These are phyloP conservation scores for Phortica variegata DNA, from an alignment of 1,140 invertebrate species.

Conservation along the genomic window DNA sequence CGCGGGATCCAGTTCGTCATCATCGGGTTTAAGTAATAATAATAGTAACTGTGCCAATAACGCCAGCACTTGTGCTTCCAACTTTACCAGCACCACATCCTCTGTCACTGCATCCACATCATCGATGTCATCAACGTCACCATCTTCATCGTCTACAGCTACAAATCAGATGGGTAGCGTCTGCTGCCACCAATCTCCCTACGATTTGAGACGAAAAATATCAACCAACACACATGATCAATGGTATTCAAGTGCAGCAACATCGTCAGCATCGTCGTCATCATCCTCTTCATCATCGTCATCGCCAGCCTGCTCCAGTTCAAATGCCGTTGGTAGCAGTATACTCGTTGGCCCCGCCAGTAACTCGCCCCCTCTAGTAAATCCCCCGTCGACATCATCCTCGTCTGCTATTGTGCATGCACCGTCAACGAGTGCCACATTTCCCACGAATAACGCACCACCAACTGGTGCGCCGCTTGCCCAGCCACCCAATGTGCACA, in stretches of 20 bases:
- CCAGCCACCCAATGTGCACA: constrained; percentile 55
- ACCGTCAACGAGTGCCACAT: constrained; percentile 49
- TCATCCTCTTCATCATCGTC: not conserved
- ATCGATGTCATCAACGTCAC: constrained; percentile 17
- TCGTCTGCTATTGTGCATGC: constrained; percentile 56
- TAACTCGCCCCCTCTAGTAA: constrained; percentile 38
- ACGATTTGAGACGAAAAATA: constrained; percentile 81
- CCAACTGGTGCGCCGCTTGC: constrained; percentile 50
- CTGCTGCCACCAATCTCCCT: constrained; percentile 76
- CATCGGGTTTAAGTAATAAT: constrained; percentile 20
- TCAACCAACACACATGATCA: constrained; percentile 68
- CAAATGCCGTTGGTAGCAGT: constrained; percentile 8
- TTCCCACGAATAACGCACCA: constrained; percentile 50
- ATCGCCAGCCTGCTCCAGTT: constrained; percentile 7
- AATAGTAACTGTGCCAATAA: constrained; percentile 10
- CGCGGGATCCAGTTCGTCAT: constrained; percentile 6
- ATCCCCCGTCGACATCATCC: constrained; percentile 30
- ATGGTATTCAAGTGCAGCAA: constrained; percentile 37
- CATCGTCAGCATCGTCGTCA: constrained; percentile 28
- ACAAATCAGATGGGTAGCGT: constrained; percentile 44
- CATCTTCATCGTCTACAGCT: constrained; percentile 8
- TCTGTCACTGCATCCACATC: constrained; percentile 13
- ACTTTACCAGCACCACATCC: constrained; percentile 28
- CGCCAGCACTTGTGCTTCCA: constrained; percentile 19
- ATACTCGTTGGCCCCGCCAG: constrained; percentile 42